phyloP scores from a whole-genome alignment of 2,888 invertebrate genomes.

The Rotaria magnacalcarata region DNA sequence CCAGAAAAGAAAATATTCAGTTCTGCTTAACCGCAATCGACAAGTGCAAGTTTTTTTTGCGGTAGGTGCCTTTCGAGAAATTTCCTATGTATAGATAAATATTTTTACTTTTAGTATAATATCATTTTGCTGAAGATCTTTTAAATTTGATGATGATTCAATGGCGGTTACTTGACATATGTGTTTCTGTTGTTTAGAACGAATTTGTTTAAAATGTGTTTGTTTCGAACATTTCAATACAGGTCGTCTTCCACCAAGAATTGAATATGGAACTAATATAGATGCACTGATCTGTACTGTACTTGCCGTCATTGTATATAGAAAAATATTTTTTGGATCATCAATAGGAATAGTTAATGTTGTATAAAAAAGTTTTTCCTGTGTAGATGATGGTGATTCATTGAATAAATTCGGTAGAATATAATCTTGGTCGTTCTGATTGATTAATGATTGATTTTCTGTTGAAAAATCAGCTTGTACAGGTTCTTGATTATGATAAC shows the following conservation, averaged over 20 bases:
- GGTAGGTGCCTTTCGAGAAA: no score
- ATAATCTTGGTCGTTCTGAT: not conserved
- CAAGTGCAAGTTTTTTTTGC: no score
- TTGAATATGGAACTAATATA: constrained; percentile 26
- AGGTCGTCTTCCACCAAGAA: not conserved
- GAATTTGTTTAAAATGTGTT: not conserved
- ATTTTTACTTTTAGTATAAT: not conserved
- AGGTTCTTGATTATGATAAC: not conserved
- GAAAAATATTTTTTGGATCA: not conserved
- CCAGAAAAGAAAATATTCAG: no score
- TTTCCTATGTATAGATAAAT: no score
- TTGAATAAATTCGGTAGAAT: not conserved
- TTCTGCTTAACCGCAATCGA: no score
- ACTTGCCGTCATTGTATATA: not conserved
- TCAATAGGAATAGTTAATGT: not conserved
- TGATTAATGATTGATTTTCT: not conserved
- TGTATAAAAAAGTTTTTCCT: not conserved
- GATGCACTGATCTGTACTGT: constrained; percentile 15
- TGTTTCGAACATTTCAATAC: not conserved
- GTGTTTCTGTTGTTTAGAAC: not conserved
- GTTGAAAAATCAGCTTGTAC: not conserved
- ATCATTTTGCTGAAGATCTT: not conserved
- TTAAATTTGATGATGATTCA: not conserved
- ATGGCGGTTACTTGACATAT: constrained; percentile 2
- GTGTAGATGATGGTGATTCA: not conserved